phyloP scores from a whole-genome alignment of 2,888 invertebrate genomes.

The Macrophya alboannulata region DNA sequence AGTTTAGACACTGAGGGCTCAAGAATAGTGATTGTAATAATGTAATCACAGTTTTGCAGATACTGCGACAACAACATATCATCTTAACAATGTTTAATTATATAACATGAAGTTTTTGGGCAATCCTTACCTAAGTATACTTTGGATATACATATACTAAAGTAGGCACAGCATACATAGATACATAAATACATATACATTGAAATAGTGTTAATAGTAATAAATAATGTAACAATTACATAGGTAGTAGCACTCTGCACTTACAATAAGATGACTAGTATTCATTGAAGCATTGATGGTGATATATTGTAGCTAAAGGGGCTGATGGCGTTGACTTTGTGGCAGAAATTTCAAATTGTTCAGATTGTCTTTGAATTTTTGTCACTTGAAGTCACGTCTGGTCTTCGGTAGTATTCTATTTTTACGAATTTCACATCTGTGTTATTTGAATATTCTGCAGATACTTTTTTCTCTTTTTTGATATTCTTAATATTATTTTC shows the following conservation, averaged over 20 bases:
- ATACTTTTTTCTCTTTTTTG: slow-evolving; percentile 24
- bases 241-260: slow-evolving; percentile 54
- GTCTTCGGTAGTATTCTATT: slow-evolving; percentile 73
- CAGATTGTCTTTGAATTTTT: slow-evolving; percentile 61
- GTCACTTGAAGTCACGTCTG: slow-evolving; percentile 68
- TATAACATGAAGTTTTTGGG: slow-evolving; percentile 58
- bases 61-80: slow-evolving; percentile 75
- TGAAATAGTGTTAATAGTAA: slow-evolving; percentile 60
- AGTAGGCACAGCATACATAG: slow-evolving; percentile 57
- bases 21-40: slow-evolving; percentile 45
- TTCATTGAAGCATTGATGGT: slow-evolving; percentile 70
- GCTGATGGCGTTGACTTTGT: slow-evolving; percentile 60
- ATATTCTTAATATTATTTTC: slow-evolving; percentile 8
- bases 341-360: slow-evolving; percentile 52
- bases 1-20: slow-evolving; percentile 44
- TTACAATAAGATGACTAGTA: slow-evolving; percentile 58
- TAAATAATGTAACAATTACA: slow-evolving; percentile 53
- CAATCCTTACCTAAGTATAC: slow-evolving; percentile 36
- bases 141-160: slow-evolving; percentile 54
- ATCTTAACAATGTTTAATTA: slow-evolving; percentile 68
- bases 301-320: slow-evolving; percentile 69
- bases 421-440: slow-evolving; percentile 57
- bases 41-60: slow-evolving; percentile 75
- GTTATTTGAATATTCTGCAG: slow-evolving; percentile 45
- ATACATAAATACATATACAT: slow-evolving; percentile 61